These are phyloP conservation scores for Stomorhina lunata DNA, from an alignment of 2,888 invertebrate genomes.

Conservation along the genomic window DNA sequence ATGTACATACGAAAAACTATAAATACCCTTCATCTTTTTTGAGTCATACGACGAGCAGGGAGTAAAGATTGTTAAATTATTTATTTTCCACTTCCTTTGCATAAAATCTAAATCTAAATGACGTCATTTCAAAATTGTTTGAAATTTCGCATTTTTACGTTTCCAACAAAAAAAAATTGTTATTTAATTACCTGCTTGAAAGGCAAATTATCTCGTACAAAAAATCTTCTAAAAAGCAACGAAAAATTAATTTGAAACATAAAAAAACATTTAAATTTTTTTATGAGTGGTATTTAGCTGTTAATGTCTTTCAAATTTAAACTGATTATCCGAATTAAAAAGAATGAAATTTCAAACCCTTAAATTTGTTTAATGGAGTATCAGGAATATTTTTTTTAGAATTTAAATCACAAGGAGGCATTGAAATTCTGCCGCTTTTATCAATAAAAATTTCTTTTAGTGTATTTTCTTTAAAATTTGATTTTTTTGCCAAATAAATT, in stretches of 20 bases:
- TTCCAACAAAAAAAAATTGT: conserved; percentile 7
- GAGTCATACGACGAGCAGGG: background rate
- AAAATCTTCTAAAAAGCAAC: background rate
- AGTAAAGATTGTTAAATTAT: background rate
- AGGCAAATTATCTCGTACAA: conserved; percentile 4
- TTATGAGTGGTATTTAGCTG: background rate
- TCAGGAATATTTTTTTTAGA: background rate
- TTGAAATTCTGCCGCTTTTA: too few relatives aligned
- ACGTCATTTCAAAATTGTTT: conserved; percentile 31
- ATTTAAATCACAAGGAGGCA: too few relatives aligned
- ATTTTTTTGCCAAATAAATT: too few relatives aligned
- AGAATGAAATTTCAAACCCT: background rate
- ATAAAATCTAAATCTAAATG: conserved; percentile 23
- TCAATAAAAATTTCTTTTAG: too few relatives aligned
- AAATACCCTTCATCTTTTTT: too few relatives aligned
- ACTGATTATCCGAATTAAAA: background rate
- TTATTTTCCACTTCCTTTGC: background rate
- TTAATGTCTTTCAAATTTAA: background rate
- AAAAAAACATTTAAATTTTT: conserved; percentile 4
- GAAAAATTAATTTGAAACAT: background rate
- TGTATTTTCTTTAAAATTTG: too few relatives aligned
- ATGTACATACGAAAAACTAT: background rate
- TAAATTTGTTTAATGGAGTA: too few relatives aligned
- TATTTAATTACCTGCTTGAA: conserved; percentile 40
- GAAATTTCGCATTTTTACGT: conserved; percentile 13